These are phyloP conservation scores for Heliconius erato DNA, from an alignment of 2,888 invertebrate species.

Conservation along the genomic window DNA sequence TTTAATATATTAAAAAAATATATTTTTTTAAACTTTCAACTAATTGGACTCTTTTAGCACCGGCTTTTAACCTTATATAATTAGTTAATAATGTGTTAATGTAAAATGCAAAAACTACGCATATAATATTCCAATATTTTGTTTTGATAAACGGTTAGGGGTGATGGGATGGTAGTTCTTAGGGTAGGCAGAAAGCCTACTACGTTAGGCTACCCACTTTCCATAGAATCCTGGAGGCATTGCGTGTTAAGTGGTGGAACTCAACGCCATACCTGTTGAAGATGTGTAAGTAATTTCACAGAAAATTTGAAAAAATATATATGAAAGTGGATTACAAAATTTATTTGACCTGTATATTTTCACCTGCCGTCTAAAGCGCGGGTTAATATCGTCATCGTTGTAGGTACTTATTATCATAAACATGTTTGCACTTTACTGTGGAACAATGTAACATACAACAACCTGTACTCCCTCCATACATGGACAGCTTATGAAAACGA, in stretches of 20 bases:
- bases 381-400: slow-evolving; percentile 44
- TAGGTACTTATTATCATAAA: slow-evolving; percentile 46
- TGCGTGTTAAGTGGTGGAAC: too few species aligned
- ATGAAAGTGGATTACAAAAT: not conserved
- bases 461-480: slow-evolving; percentile 36
- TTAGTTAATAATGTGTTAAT: too few species aligned
- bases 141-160: too few species aligned
- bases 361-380: slow-evolving; percentile 33
- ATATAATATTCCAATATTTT: not conserved
- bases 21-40: too few species aligned
- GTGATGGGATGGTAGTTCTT: too few species aligned
- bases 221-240: too few species aligned
- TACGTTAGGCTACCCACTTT: too few species aligned
- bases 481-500: slow-evolving; percentile 35
- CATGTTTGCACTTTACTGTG: slow-evolving; percentile 52
- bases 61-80: too few species aligned
- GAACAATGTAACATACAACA: slow-evolving; percentile 48
- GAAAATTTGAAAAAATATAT: not conserved
- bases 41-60: not conserved
- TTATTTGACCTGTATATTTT: slow-evolving; percentile 42
- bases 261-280: too few species aligned
- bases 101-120: not conserved
- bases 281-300: not conserved
- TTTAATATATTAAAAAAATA: too few species aligned
- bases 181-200: too few species aligned